A percentile compares a stretch with the other conserved stretches of the same genome.
Evolutionary conservation across 2,888 invertebrate species (phyloP).

Genomic region (Dysmachus trigonus): DNA sequence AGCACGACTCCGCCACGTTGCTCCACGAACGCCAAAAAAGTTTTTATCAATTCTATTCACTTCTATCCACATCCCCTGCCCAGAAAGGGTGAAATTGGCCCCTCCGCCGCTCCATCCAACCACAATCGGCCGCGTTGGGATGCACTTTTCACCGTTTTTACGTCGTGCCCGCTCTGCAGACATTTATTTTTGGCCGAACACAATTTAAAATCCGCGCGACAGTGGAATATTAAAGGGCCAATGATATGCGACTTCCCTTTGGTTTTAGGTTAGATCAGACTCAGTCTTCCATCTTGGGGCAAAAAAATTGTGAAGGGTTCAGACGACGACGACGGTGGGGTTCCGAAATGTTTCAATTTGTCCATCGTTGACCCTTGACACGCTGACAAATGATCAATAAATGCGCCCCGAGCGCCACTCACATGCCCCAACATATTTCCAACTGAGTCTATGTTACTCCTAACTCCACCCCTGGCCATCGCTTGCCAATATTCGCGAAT

Average conservation of each 20-base stretch:
- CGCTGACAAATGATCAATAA: slow-evolving; percentile 25
- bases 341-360: slow-evolving; percentile 16
- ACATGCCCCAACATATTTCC: background rate
- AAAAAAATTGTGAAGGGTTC: background rate
- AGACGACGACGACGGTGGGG: background rate
- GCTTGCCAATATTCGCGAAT: background rate
- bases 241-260: slow-evolving; percentile 5
- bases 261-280: background rate
- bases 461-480: background rate
- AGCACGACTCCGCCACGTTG: background rate
- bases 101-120: background rate
- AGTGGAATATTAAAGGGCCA: background rate
- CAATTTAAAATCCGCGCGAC: background rate
- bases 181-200: background rate
- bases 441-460: background rate
- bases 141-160: background rate
- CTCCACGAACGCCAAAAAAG: background rate
- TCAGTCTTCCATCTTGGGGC: background rate
- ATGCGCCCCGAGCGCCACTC: background rate
- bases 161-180: background rate
- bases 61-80: background rate
- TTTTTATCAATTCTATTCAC: background rate
- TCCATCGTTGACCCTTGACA: slow-evolving; percentile 12
- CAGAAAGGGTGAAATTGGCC: background rate
- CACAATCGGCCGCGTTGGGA: background rate